Evolutionary conservation across 1,140 invertebrate genomes (phyloP), one percentile per base, ranked within the genome.

Genomic region (Trichomalopsis sarcophagae): DNA sequence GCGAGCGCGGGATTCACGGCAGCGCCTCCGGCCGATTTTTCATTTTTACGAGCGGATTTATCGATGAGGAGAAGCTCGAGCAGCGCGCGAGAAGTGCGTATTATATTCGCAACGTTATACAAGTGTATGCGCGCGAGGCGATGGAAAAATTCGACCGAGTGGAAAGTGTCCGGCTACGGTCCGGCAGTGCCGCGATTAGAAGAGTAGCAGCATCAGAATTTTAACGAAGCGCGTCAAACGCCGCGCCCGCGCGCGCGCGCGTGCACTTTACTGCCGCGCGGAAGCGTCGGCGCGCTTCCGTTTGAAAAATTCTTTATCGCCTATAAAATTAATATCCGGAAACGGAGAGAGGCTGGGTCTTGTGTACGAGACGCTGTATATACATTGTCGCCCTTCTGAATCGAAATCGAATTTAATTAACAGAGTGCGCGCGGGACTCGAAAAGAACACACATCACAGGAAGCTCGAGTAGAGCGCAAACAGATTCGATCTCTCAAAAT

Each of bases 401-500:
- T 27, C 27, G 27, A 27, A 27, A 27, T 27, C 27, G 27, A 27
- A 1, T 36, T 36, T 36, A 36, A 36, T 36, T 36, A 36, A 36
- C 33, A 6, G 33, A 36, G 5, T 36, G 33, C 11, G 44, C 21
- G 17, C 13, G 62, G 40, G 30, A 78, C 2, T 50, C 14, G 23
- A 21, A 78, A 62, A 50, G 55, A 23, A 78, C 27, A 11, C 30
- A 27, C 27, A 27, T 27, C 27, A 27, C 27, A 27, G 27, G 27
- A 0, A 5, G 14, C 0, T 23, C 6, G 66, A 30, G 23, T 55
- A 33, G 47, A 55, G 11, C 27, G 27, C 66, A 27, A 81, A 81
- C 10, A 50, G 71, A 81, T 74, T 74, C 23, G 30, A 66, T 30
- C 40, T 82, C 14, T 82, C 14, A 50, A 74, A 73, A 47, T 74